Base-by-base conservation (phyloP, 2,888 invertebrate species). In the Pherbina coryleti region DNA sequence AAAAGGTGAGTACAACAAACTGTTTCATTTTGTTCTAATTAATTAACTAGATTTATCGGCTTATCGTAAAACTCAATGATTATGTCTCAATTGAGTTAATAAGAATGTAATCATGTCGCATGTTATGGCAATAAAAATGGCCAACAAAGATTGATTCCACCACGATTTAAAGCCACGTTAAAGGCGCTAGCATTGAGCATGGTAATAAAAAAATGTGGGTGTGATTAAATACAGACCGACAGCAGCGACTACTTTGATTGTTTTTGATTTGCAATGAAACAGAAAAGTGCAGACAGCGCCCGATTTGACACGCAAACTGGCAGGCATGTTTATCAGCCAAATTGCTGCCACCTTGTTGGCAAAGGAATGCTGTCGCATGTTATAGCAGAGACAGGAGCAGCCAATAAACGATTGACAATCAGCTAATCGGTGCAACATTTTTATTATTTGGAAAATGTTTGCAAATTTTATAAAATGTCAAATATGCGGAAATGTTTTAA, bases 1-100 rank as follows among this genome's bases (percentile, higher is more conserved):
- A 84, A 85, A 85, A 85, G 85, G 84, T 84, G 77, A 84, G 84
- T 82, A 9, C 31, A 67, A 62, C 1, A 75, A 74, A 11, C 11
- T 53, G 17, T 17, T 66, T 22, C 51, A 31, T 14, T 55, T 22
- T 44, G n/a, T n/a, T 11, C 11, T n/a, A n/a, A 55, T 55, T 55
- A 55, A 19, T 55, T 66, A 34, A 66, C 19, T 37, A 31, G 28
- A 66, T 66, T 66, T 34, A 66, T 66, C 19, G 5, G 17, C 64
- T 66, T 66, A 66, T 66, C 64, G n/a, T 7, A 19, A 25, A 5
- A 37, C 17, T 66, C 64, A 66, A 14, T 66, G 64, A 66, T 66
- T 66, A 66, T 34, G 64, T 66, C 34, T 19, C 64, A 9, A 66
- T 66, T 31, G 37, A 22, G 62, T 66, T 28, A 11, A 28, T 66